Evolutionary conservation across 2,888 invertebrate species (phyloP), one percentile per base, ranked within the genome.

Genomic region (Sphecodes monilicornis): DNA sequence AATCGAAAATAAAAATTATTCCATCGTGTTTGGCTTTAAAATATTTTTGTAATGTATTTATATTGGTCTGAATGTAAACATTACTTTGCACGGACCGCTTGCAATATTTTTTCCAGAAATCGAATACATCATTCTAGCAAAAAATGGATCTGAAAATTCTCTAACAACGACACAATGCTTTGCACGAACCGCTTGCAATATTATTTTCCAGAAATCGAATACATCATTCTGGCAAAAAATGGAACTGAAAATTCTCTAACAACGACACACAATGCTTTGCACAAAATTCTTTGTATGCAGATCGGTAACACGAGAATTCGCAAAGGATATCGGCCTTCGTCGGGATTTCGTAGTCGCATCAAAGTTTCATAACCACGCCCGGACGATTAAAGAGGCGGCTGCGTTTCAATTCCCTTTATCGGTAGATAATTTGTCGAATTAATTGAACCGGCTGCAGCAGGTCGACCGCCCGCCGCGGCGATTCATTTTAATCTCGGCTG

Each of bases 401-500:
- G 41, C 66, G 64, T 81, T 60, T 50, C 22, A 43, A 46, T 71
- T n/a, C 64, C 41, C 50, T 50, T 18, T 32, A 32, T 70, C 57
- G 41, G 13, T 1, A 5, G 50, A 83, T 69, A 76, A 76, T 76
- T 83, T 68, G 84, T 10, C 32, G 76, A 77, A 83, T 83, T 83
- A 83, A 83, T 76, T 18, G 32, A 32, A 29, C 32, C 32, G 64
- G 64, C 13, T 10, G 39, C 39, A 36, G 26, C 36, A n/a, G n/a
- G 41, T 46, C 46, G 18, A 18, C 18, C 46, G 18, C 6, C 46
- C 18, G 43, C 54, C n/a, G 57, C 26, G 26, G 2, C 64, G 72
- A 66, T 46, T 36, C 72, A 18, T 76, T 83, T 83, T 60, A 83
- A 82, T 83, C 72, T 29, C 16, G 22, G 0, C 1, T 26, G 50